A percentile compares a stretch with the other conserved stretches of the same genome.
Conservation (phyloP, 2,113 vertebrate genomes). For the Falco punctatus region DNA sequence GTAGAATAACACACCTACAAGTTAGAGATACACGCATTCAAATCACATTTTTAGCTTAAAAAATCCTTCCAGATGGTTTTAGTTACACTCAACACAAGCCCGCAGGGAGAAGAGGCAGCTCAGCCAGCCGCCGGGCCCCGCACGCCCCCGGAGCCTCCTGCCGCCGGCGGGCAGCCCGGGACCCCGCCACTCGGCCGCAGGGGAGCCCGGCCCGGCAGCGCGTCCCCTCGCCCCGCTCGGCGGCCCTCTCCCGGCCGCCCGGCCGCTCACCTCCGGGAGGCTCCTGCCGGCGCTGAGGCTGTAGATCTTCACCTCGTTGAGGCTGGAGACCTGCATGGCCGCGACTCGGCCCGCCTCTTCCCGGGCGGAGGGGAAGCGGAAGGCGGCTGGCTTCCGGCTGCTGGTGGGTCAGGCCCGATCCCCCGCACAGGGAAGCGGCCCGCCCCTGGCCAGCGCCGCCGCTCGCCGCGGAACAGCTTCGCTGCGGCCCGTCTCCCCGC, state of each 20-base stretch:
- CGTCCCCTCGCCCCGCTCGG: not conserved
- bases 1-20: no score
- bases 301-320: slow-evolving; percentile 97
- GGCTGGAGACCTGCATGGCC: slow-evolving; percentile 92
- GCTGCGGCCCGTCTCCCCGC: not conserved
- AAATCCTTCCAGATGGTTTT: rapidly evolving
- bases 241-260: not conserved
- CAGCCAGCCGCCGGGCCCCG: not conserved
- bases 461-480: not conserved
- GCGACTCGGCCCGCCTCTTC: not conserved
- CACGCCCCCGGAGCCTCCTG: no score
- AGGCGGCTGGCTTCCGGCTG: not conserved
- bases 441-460: no score
- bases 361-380: not conserved
- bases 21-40: rapidly evolving
- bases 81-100: rapidly evolving
- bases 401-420: rapidly evolving
- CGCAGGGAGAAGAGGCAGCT: not conserved
- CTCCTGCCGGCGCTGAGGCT: slow-evolving; percentile 95
- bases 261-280: slow-evolving; percentile 89
- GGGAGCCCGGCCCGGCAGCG: not conserved
- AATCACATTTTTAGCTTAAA: rapidly evolving
- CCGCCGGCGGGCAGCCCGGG: no score
- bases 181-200: no score
- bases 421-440: no score